phyloP scores from a whole-genome alignment of 2,888 invertebrate species.

The Chrysolina americana region DNA sequence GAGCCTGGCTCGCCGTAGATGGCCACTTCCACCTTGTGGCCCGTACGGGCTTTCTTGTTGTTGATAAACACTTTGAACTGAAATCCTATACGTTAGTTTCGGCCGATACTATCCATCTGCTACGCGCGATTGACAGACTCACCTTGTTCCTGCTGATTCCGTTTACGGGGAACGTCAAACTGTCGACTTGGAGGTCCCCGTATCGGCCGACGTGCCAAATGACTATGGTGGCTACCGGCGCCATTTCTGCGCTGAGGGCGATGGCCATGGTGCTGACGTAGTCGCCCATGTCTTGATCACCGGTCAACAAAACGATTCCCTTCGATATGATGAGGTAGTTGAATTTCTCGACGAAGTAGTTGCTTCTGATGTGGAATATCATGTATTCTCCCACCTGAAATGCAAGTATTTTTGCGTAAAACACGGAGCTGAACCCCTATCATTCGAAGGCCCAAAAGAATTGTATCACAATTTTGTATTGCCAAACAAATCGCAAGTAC shows the following conservation, averaged over 20 bases:
- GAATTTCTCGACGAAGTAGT: constrained; percentile 90
- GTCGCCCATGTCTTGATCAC: constrained; percentile 88
- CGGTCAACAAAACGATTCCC: constrained; percentile 88
- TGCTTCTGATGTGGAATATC: constrained; percentile 93
- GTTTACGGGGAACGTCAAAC: constrained; percentile 96
- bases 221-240: constrained; percentile 91
- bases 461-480: too few relatives aligned
- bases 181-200: constrained; percentile 91
- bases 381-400: constrained; percentile 92
- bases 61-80: constrained; percentile 89
- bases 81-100: constrained; percentile 43
- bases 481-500: too few relatives aligned
- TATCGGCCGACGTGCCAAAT: constrained; percentile 89
- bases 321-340: constrained; percentile 94
- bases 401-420: neutral
- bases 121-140: constrained; percentile 51
- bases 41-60: constrained; percentile 93
- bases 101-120: too few relatives aligned
- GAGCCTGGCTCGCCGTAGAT: constrained; percentile 95
- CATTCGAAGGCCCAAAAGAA: too few relatives aligned
- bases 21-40: constrained; percentile 93
- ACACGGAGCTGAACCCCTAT: too few relatives aligned
- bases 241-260: constrained; percentile 89
- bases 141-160: constrained; percentile 94
- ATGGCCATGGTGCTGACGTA: constrained; percentile 86